phyloP scores from a whole-genome alignment of 2,797 vertebrate genomes.

The Eutrigla gurnardus region DNA sequence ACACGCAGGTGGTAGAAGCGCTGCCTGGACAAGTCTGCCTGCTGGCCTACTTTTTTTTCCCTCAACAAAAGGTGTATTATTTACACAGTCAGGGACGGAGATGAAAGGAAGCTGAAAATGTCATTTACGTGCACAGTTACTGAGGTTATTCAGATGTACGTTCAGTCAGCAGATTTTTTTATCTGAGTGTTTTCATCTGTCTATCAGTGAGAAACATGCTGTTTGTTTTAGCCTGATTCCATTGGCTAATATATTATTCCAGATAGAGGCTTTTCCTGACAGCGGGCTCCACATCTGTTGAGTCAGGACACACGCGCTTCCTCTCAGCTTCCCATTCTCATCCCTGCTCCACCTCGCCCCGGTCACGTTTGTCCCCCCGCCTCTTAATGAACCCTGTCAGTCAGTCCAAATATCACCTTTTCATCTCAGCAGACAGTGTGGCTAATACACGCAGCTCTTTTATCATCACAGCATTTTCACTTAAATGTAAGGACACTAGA shows the following conservation, averaged over 20 bases:
- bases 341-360: slow-evolving; percentile 12
- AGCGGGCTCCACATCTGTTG: slow-evolving; percentile 58
- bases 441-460: not conserved
- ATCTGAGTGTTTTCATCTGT: slow-evolving; percentile 53
- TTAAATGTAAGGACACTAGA: not conserved
- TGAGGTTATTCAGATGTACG: slow-evolving; percentile 41
- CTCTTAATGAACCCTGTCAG: slow-evolving; percentile 4
- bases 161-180: slow-evolving; percentile 21
- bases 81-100: slow-evolving; percentile 7
- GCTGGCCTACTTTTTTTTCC: slow-evolving; percentile 5
- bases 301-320: slow-evolving; percentile 72
- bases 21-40: slow-evolving; percentile 58
- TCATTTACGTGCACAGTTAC: not conserved
- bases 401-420: not conserved
- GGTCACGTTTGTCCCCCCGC: slow-evolving; percentile 6
- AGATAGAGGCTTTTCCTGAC: slow-evolving; percentile 66
- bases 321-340: slow-evolving; percentile 62
- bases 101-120: not conserved
- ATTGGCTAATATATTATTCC: slow-evolving; percentile 57
- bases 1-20: slow-evolving; percentile 49
- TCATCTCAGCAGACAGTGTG: not conserved
- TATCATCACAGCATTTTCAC: not conserved
- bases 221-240: slow-evolving; percentile 64
- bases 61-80: slow-evolving; percentile 37
- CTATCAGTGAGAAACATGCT: slow-evolving; percentile 44